phyloP scores from a whole-genome alignment of 2,797 vertebrate genomes.

The Cossypha niveicapilla region DNA sequence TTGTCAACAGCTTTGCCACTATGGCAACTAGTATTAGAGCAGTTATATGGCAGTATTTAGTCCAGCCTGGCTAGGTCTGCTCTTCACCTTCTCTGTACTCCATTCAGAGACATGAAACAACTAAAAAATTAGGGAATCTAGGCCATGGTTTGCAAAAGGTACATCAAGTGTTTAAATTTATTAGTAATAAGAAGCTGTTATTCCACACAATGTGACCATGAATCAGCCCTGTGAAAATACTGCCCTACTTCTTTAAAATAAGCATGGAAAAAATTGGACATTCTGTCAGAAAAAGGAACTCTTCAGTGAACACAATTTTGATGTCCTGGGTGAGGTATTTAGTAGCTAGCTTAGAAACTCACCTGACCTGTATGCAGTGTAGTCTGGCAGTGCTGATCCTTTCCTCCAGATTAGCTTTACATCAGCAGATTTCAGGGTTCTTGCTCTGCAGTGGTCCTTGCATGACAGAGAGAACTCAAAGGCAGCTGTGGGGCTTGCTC shows the following conservation, averaged over 20 bases:
- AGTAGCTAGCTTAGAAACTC: neutral
- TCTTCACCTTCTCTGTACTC: neutral
- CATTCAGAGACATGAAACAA: rapidly evolving
- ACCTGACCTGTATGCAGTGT: neutral
- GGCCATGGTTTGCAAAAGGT: neutral
- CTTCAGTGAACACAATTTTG: neutral
- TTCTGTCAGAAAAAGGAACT: neutral
- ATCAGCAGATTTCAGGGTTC: neutral
- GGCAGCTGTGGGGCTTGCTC: neutral
- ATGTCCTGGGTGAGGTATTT: neutral
- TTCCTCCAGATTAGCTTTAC: neutral
- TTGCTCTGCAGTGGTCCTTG: neutral
- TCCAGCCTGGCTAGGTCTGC: neutral
- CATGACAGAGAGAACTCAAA: neutral
- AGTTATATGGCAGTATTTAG: neutral
- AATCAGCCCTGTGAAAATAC: neutral
- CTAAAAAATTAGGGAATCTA: neutral
- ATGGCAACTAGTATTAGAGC: neutral
- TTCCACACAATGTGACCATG: neutral
- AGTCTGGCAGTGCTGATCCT: neutral
- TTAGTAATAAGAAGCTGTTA: neutral
- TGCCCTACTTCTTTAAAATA: neutral
- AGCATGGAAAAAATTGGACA: neutral
- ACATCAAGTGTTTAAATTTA: neutral
- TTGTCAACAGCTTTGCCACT: neutral